Base-by-base conservation (phyloP, 2,888 invertebrate species). In the Isotomurus palustris region DNA sequence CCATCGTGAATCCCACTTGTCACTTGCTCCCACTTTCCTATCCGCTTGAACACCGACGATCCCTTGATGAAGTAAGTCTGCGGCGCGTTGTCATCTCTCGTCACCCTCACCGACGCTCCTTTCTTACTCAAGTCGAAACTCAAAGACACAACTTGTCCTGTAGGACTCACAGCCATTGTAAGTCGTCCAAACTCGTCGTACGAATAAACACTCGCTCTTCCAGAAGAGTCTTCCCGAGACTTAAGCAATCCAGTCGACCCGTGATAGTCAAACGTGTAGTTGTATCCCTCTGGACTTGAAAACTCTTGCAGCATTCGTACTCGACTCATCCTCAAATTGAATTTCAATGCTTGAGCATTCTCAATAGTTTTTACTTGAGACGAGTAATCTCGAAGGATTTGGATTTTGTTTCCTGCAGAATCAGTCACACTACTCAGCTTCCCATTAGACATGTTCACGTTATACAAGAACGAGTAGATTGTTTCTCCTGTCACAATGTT, bases 401-500 rank as follows among this genome's bases (percentile, higher is more conserved):
- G 73, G 32, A 81, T 73, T 60, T 75, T 74, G 41, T 78, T 71
- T 48, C 92, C 91, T 3, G 92, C 91, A 0, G 92, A 88, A 73
- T 95, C 95, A 0, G 91, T 91, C 0, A 97, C 92, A 0, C 91
- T 89, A 72, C 90, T 91, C 21, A 97, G 79, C 74, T 92, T 93
- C 0, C 96, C 96, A 73, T 92, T 94, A 72, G 91, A 93, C 0
- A 95, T 95, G 74, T 95, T 95, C 0, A 95, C 92, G 70, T 92
- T 94, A 77, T 97, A 97, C 0, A 92, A 88, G 74, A 96, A 97
- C 2, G 89, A 84, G 74, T 94, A 96, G 67, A 90, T 86, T 2
- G 87, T 90, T 76, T 92, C 91, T 0, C 91, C 92, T 0, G 95
- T 95, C n/a, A 96, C 78, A 60, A 97, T 94, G 73, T 94, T 93